Conservation (phyloP, 2,888 invertebrate species). For the Ditula angustiorana region DNA sequence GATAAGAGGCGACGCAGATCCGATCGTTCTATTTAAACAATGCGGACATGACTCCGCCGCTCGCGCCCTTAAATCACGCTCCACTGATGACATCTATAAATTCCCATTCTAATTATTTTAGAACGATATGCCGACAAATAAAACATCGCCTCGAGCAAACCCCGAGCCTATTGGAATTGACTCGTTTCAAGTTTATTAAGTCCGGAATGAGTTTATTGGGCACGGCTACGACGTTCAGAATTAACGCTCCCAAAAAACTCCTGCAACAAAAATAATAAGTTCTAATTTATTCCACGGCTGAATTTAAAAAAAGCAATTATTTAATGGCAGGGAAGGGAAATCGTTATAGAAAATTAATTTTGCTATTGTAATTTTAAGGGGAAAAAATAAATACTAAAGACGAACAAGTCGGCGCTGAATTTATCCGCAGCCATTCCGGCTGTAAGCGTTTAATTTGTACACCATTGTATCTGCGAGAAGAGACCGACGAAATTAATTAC, state of each 20-base stretch:
- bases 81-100: constrained; percentile 78
- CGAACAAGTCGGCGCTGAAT: constrained; percentile 54
- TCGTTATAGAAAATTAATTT: constrained; percentile 53
- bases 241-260: constrained; percentile 49
- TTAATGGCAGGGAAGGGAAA: constrained; percentile 47
- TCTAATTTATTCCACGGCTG: constrained; percentile 43
- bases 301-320: constrained; percentile 51
- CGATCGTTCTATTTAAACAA: constrained; percentile 62
- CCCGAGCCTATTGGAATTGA: constrained; percentile 67
- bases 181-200: constrained; percentile 68
- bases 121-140: constrained; percentile 75
- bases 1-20: constrained; percentile 51
- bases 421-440: constrained; percentile 58
- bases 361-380: constrained; percentile 57
- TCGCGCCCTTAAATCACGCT: constrained; percentile 67
- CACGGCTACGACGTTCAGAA: constrained; percentile 54
- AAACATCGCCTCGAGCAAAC: constrained; percentile 67
- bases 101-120: constrained; percentile 77
- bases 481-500: constrained; percentile 74
- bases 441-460: constrained; percentile 70
- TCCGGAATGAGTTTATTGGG: constrained; percentile 67
- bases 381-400: constrained; percentile 60
- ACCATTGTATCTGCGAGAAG: constrained; percentile 67
- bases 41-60: constrained; percentile 58
- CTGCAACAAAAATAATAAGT: constrained; percentile 28